Evolutionary conservation across 2,888 invertebrate species (phyloP), one percentile per base, ranked within the genome.

Genomic region (Troides helena): DNA sequence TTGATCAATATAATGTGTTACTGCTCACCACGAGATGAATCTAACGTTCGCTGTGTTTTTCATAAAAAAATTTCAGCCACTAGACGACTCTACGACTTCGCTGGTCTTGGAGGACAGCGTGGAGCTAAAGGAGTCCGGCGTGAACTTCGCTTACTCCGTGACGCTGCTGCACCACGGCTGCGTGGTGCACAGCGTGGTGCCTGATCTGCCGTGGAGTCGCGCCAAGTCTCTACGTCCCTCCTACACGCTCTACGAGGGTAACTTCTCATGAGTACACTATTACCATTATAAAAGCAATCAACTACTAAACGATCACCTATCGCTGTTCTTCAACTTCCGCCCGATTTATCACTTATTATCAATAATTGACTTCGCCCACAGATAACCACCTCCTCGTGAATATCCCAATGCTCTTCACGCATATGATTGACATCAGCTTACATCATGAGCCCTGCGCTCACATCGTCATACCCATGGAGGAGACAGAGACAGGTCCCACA

Each of bases 371-470:
- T 1, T 39, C 1, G 10, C 8, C 39, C 73, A 70, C 89, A 96
- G 96, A 96, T 74, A 96, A 96, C 82, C 96, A 97, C 77, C 94
- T 98, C 81, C 86, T 97, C 53, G 97, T 98, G 1, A 95, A 96
- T 79, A 95, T 97, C 36, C 97, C 97, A 18, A 97, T 96, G 80
- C 93, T 97, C 46, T 98, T 97, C 88, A 95, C 96, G 0, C 98
- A 98, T 81, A 88, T 98, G 39, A 90, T 98, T 67, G 98, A 98
- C 89, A 95, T 98, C 63, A 96, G 97, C 5, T 89, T 96, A 14
- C 94, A 95, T 78, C 98, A 97, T 85, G 97, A 97, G 82, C 97
- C 98, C 0, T 96, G 95, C 76, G 96, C 96, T 77, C 97, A 97
- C 80, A 94, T 97, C 67, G 94, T 96, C 0, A 93, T 96, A 23